Evolutionary conservation across 2,113 vertebrate genomes (phyloP).

Genomic region (Peromyscus leucopus): DNA sequence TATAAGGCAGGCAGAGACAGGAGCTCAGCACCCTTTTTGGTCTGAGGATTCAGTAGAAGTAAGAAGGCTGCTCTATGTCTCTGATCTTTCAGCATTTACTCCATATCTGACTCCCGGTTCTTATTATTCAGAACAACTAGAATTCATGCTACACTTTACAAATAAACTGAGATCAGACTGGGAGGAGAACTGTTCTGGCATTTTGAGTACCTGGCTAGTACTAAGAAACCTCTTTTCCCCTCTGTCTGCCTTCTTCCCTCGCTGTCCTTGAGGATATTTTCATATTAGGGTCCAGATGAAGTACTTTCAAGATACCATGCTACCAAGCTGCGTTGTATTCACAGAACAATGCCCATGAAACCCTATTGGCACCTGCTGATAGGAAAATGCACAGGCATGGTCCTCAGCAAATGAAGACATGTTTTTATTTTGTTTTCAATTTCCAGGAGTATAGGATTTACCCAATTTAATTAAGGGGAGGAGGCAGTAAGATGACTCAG

Average conservation of each 20-base stretch:
- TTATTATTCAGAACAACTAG: no score
- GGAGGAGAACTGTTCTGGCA: background rate
- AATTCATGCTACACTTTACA: background rate
- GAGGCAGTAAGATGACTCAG: background rate
- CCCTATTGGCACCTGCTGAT: no score
- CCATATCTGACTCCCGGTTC: no score
- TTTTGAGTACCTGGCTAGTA: background rate
- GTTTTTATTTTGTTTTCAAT: background rate
- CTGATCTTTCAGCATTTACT: no score
- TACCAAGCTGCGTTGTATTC: background rate
- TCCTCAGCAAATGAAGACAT: background rate
- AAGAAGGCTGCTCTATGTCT: no score
- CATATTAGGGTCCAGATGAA: background rate
- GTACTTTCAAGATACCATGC: background rate
- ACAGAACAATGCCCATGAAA: background rate
- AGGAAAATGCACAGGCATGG: background rate
- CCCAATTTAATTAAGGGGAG: background rate
- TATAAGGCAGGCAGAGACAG: no score
- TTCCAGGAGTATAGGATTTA: background rate
- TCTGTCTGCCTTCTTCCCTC: background rate
- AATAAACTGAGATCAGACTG: background rate
- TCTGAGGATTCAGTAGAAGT: no score
- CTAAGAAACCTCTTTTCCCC: background rate
- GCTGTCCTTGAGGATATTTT: background rate
- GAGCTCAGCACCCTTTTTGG: no score